These are phyloP conservation scores for Ceratina australensis DNA, from an alignment of 1,140 invertebrate species.

Conservation along the genomic window DNA sequence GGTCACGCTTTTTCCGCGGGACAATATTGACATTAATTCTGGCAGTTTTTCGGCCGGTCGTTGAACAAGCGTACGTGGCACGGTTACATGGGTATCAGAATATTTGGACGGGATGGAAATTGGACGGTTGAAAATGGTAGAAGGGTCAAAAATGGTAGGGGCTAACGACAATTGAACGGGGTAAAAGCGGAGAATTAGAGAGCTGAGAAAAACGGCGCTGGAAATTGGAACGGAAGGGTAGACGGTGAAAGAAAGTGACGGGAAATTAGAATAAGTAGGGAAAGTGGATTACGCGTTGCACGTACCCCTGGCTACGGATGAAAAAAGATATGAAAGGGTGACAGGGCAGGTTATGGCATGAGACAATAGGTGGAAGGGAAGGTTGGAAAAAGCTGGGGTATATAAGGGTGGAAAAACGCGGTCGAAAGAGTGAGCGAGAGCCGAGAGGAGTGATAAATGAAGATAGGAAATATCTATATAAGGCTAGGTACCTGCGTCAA, in stretches of 20 bases:
- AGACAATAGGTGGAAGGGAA: neutral
- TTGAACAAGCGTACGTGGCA: no score
- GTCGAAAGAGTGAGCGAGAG: neutral
- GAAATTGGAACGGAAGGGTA: neutral
- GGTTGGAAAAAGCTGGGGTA: neutral
- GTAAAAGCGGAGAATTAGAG: neutral
- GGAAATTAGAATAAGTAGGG: conserved; percentile 16
- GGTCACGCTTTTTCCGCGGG: neutral
- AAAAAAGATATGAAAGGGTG: neutral
- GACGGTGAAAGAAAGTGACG: conserved; percentile 4
- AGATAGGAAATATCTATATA: neutral
- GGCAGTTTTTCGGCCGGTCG: neutral
- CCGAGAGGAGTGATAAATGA: neutral
- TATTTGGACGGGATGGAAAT: neutral
- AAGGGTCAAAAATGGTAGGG: no score
- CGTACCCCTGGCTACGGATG: no score
- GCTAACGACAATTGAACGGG: neutral
- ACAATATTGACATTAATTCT: conserved; percentile 7
- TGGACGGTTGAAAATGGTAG: neutral
- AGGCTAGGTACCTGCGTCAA: neutral
- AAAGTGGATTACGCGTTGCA: conserved; percentile 14
- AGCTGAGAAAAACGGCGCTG: neutral
- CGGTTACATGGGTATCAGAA: neutral
- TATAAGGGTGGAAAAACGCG: no score
- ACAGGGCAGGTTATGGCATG: neutral